Conservation (phyloP, 2,113 vertebrate genomes). For the Xenopus borealis region DNA sequence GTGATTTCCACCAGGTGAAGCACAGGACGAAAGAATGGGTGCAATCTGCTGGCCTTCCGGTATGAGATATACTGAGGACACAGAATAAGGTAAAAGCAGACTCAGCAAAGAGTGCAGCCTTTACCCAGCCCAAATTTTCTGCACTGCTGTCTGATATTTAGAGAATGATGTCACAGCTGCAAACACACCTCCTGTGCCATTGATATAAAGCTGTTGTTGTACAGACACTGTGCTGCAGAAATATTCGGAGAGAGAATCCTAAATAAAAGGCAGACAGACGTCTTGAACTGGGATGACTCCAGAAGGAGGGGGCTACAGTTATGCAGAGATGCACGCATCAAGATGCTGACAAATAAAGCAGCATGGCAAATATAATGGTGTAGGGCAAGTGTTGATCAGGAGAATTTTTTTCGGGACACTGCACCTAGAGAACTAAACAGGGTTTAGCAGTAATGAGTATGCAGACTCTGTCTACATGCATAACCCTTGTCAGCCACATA, state of each 20-base stretch:
- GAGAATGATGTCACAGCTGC: slow-evolving; percentile 36
- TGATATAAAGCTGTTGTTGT: neutral
- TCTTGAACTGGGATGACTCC: neutral
- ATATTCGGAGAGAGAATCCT: neutral
- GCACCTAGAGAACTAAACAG: too few relatives aligned
- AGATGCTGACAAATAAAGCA: neutral
- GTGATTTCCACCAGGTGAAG: slow-evolving; percentile 2
- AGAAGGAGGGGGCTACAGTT: accelerated
- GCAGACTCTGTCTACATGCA: too few relatives aligned
- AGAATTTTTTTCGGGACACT: too few relatives aligned
- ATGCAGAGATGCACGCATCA: neutral
- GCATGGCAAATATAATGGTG: neutral
- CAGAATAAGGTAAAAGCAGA: neutral
- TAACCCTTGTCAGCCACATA: too few relatives aligned
- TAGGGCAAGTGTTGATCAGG: too few relatives aligned
- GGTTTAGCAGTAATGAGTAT: too few relatives aligned
- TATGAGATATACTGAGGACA: neutral
- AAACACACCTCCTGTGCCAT: slow-evolving; percentile 33
- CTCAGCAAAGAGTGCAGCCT: neutral
- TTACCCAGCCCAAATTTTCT: neutral
- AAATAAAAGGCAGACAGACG: slow-evolving; percentile 8
- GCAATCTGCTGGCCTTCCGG: slow-evolving; percentile 3
- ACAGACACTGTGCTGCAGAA: neutral
- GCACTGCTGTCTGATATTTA: slow-evolving; percentile 21
- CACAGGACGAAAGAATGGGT: neutral